A percentile compares a stretch with the other conserved stretches of the same genome.
Evolutionary conservation across 92 coral and sea anemone genomes (phyloP).

Genomic region (Phenganax marumi): DNA sequence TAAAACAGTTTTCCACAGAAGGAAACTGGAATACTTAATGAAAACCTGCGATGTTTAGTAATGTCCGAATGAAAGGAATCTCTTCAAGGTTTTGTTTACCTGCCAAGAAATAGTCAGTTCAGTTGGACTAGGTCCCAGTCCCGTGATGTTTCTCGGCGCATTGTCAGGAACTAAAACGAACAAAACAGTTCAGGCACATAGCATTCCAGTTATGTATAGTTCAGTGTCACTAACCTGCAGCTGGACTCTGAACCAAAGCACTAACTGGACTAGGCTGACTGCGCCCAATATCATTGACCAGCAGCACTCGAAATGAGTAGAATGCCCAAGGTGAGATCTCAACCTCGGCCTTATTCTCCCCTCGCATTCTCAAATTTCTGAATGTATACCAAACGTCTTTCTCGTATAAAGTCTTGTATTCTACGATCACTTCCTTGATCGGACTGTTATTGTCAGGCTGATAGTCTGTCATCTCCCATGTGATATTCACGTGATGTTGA

Average conservation of each 20-base stretch:
- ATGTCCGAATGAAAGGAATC: neutral
- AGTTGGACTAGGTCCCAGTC: conserved; percentile 65
- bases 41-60: too few species aligned
- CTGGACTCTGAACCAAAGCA: conserved; percentile 67
- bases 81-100: conserved; percentile 43
- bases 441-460: conserved; percentile 71
- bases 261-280: conserved; percentile 69
- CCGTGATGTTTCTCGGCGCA: conserved; percentile 62
- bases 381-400: conserved; percentile 63
- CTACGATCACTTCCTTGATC: conserved; percentile 62
- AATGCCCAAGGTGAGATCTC: conserved; percentile 84
- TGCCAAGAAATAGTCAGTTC: conserved; percentile 74
- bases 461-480: conserved; percentile 58
- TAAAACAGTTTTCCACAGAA: neutral
- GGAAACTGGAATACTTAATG: too few species aligned
- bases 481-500: conserved; percentile 65
- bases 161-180: conserved; percentile 65
- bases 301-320: conserved; percentile 71
- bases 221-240: conserved; percentile 67
- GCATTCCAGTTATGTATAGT: too few species aligned
- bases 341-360: conserved; percentile 56
- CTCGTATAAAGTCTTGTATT: conserved; percentile 59
- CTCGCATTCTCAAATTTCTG: conserved; percentile 46
- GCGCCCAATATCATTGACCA: conserved; percentile 72
- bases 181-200: neutral